These are phyloP conservation scores for Emys orbicularis DNA, from an alignment of 2,797 vertebrate species.

Conservation along the genomic window DNA sequence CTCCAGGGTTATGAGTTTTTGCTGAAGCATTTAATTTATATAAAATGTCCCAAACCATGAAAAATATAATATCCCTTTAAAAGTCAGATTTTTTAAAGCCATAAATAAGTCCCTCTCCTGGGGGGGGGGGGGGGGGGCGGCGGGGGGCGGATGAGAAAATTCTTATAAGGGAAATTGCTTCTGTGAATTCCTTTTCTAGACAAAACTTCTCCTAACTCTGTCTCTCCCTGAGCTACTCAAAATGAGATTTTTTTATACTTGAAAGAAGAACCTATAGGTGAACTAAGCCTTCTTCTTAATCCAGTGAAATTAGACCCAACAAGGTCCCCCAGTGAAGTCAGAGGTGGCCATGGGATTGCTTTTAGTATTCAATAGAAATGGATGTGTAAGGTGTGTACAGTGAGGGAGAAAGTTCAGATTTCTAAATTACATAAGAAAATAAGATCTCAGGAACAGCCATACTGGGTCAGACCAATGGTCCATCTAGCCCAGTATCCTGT, in stretches of 20 bases:
- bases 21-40: background rate
- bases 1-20: background rate
- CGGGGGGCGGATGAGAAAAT: accelerated
- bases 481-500: too few relatives aligned
- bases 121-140: accelerated
- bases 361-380: background rate
- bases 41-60: background rate
- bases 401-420: background rate
- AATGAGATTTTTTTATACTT: background rate
- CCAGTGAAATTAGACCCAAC: background rate
- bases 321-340: background rate
- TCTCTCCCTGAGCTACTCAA: background rate
- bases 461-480: too few relatives aligned
- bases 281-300: background rate
- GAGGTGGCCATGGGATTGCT: background rate
- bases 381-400: background rate
- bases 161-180: background rate
- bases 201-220: background rate
- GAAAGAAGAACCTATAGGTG: background rate
- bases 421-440: background rate
- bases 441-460: too few relatives aligned
- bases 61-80: background rate
- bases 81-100: background rate
- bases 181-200: background rate
- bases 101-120: accelerated